Base-by-base conservation (phyloP, 2,888 invertebrate species). In the Perizoma affinitatum region DNA sequence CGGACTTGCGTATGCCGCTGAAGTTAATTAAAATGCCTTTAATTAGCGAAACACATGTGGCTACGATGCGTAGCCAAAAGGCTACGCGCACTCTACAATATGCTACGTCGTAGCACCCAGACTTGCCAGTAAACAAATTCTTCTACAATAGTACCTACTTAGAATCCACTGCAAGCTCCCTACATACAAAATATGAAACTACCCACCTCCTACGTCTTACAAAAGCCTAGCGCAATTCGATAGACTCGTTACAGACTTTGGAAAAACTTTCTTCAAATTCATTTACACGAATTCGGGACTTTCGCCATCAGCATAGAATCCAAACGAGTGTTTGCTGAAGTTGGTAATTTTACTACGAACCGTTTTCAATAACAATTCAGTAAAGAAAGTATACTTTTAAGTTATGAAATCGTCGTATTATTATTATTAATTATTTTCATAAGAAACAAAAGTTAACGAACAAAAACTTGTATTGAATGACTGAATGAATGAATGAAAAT, bases 201-300 rank as follows among this genome's bases (percentile, higher is more conserved):
- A 5, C 6, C 5, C 38, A 11, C n/a, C 46, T 46, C 10, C 22
- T 46, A 38, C 40, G 46, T 44, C 35, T 58, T 61, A 58, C 58
- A 61, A 61, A 64, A 65, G 61, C 64, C 58, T 61, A 64, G 61
- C 58, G 58, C 49, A 42, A 54, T 61, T 64, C 58, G 61, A 58
- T 61, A 53, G 45, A 58, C 58, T 65, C 64, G 58, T 65, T 61
- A 61, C 46, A n/a, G 52, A 61, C 52, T 64, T 58, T 55, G 36
- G 53, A n/a, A 54, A 52, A 64, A 65, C 64, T 65, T 7, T 10
- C 5, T 8, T n/a, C 10, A 53, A 61, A 65, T 53, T 55, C 5
- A 47, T 58, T 61, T 61, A 61, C 41, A 35, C 52, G 54, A 61
- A 52, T 60, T 61, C 49, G 44, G 33, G 58, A 61, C 64, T 65